Conservation (phyloP, 2,888 invertebrate species). For the Drymonia ruficornis region DNA sequence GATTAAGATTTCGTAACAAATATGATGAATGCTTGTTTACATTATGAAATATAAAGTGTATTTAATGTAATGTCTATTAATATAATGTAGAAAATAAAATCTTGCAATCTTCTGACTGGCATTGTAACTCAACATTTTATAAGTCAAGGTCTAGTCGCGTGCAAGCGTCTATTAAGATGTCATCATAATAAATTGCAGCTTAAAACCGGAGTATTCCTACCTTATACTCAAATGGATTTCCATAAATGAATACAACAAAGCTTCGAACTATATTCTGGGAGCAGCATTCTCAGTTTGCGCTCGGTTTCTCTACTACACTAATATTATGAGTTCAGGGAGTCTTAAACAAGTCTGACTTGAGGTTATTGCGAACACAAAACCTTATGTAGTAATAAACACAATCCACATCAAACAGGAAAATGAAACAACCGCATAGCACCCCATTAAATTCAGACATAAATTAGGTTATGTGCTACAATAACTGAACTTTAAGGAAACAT, state of each 20-base stretch:
- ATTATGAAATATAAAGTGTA: too few relatives aligned
- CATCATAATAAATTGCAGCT: background rate
- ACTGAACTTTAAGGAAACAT: slow-evolving; percentile 1
- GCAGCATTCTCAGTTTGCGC: background rate
- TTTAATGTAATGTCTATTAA: too few relatives aligned
- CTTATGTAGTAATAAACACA: background rate
- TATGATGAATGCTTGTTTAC: background rate
- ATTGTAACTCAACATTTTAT: too few relatives aligned
- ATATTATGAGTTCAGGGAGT: background rate
- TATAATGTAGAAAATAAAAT: too few relatives aligned
- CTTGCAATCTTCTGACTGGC: too few relatives aligned
- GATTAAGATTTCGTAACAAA: background rate
- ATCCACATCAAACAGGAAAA: background rate
- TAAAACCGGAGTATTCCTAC: background rate
- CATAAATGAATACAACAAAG: background rate
- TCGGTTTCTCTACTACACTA: background rate
- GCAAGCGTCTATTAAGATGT: background rate
- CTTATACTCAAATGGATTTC: too few relatives aligned
- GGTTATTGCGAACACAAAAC: background rate
- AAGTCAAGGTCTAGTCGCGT: background rate
- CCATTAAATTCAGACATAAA: background rate
- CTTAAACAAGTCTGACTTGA: background rate
- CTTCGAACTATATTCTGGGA: background rate
- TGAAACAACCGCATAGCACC: background rate
- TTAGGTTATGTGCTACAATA: background rate